Base-by-base conservation (phyloP, 2,888 invertebrate species). In the Tuta absoluta region DNA sequence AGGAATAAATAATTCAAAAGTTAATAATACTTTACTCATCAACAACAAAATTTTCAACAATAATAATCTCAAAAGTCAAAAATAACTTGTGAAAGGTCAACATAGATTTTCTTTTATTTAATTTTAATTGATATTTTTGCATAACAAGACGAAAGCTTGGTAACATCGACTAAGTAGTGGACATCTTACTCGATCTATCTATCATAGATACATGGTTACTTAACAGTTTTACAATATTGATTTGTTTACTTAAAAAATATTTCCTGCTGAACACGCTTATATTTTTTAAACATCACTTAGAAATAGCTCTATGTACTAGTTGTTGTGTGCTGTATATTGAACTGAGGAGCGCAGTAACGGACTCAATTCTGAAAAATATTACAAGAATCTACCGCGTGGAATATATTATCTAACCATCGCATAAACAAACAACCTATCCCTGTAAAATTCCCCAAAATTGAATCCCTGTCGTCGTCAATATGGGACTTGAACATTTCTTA, bases 241-340 rank as follows among this genome's bases (percentile, higher is more conserved):
- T 76, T 75, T 79, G 56, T 56, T 79, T 87, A 87, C 89, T 89
- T 90, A 89, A 87, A 85, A 89, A 87, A 86, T 89, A 87, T 87
- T 82, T 85, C 85, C 88, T 87, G 82, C 84, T 89, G 90, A 91
- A 91, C 89, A 91, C 91, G 87, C 86, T 86, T 85, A 84, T 80
- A 84, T 77, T 72, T 69, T 73, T 81, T 83, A 85, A 88, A 89
- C 87, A 86, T 85, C 80, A 85, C 89, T 90, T 89, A 90, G 82
- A 84, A 80, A 78, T 85, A 88, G 79, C 87, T 91, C 89, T 87
- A 33, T 3, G 33, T 33, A 86, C 86, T 90, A 89, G 79, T 79
- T 87, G 69, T 81, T 87, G 87, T 91, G 90, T 90, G 91, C 86
- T 86, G 87, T 85, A 87, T 84, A 84, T 80, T 77, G 73, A 49